These are phyloP conservation scores for Helleia helle DNA, from an alignment of 2,888 invertebrate species.

Conservation along the genomic window DNA sequence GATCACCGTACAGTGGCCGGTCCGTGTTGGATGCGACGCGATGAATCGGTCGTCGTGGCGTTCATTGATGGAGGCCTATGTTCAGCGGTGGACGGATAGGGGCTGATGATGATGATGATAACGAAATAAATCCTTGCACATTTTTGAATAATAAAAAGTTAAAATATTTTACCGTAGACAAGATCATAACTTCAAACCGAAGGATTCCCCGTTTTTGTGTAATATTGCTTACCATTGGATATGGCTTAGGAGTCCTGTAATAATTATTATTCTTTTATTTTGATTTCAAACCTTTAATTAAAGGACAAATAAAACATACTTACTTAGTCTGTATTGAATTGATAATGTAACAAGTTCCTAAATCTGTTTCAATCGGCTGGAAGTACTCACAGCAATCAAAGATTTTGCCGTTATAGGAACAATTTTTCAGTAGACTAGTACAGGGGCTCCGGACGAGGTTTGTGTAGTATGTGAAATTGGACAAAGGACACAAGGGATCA, in stretches of 20 bases:
- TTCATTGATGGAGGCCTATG: no score
- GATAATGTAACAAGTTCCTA: conserved; percentile 75
- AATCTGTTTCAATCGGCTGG: conserved; percentile 70
- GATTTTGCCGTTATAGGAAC: conserved; percentile 61
- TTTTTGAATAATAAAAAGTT: no score
- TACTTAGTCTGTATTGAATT: conserved; percentile 75
- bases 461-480: conserved; percentile 76
- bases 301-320: no score
- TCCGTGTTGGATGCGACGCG: no score
- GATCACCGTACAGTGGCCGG: no score
- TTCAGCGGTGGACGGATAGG: no score
- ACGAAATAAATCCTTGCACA: no score
- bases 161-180: conserved; percentile 56
- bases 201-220: conserved; percentile 62
- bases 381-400: conserved; percentile 79
- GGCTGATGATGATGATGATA: no score
- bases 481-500: conserved; percentile 70
- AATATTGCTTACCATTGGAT: conserved; percentile 68
- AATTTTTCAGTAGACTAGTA: conserved; percentile 55
- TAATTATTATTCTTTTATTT: neutral
- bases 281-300: no score
- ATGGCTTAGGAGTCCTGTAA: conserved; percentile 45
- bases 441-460: conserved; percentile 70
- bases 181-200: conserved; percentile 55
- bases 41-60: no score